Evolutionary conservation across 1,140 invertebrate genomes (phyloP).

Genomic region (Fopius arisanus): DNA sequence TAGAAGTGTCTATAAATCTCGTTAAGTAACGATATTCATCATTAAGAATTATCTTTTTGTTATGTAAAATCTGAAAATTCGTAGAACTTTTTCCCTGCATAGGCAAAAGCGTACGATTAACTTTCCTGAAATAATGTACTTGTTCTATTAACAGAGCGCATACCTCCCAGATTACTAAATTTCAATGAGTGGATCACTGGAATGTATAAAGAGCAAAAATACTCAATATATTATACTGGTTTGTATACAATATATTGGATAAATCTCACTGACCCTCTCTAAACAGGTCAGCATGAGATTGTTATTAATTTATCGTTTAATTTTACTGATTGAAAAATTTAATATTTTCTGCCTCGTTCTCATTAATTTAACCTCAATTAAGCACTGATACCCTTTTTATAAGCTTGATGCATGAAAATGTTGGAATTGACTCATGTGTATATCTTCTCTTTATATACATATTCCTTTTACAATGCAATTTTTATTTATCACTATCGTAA

Average conservation of each 20-base stretch:
- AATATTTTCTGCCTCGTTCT: not conserved
- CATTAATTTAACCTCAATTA: not conserved
- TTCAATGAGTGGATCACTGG: not conserved
- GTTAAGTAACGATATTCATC: not conserved
- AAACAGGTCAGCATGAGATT: constrained; percentile 23
- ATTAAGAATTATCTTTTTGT: not conserved
- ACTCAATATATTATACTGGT: constrained; percentile 1
- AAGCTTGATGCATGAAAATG: constrained; percentile 65
- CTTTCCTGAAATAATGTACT: constrained; percentile 1
- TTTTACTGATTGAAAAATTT: constrained; percentile 4
- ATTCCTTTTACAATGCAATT: constrained; percentile 10
- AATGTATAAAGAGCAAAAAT: constrained; percentile 10
- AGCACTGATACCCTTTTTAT: constrained; percentile 40
- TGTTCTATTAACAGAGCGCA: not conserved
- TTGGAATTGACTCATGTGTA: constrained; percentile 65
- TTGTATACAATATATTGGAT: not conserved
- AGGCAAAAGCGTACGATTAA: not conserved
- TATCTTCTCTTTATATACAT: constrained; percentile 32
- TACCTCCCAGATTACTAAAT: not conserved
- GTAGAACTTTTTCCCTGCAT: not conserved
- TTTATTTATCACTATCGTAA: constrained; percentile 11
- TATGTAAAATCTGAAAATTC: not conserved
- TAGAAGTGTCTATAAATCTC: not conserved
- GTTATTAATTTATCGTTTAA: constrained; percentile 46
- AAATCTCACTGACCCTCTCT: not conserved